phyloP scores from a whole-genome alignment of 2,888 invertebrate genomes.

The Sipha maydis region DNA sequence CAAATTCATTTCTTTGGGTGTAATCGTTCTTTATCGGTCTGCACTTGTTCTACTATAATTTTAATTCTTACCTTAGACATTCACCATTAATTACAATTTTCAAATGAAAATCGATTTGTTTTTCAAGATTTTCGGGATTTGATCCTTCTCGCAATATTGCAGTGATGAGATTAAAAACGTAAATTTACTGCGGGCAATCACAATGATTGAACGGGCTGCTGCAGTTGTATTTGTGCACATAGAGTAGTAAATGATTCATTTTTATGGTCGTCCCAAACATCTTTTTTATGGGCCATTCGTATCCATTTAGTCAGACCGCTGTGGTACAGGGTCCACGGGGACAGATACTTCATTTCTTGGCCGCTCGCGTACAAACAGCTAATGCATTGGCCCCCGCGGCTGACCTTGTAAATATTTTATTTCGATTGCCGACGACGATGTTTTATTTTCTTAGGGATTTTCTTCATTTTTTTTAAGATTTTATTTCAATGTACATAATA shows the following conservation, averaged over 20 bases:
- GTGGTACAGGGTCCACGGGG: slow-evolving; percentile 58
- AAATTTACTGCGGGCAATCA: slow-evolving; percentile 58
- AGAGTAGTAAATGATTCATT: slow-evolving; percentile 61
- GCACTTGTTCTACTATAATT: too few relatives aligned
- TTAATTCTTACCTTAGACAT: too few relatives aligned
- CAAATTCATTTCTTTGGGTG: not conserved
- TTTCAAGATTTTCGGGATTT: not conserved
- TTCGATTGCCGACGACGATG: slow-evolving; percentile 49
- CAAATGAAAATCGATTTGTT: slow-evolving; percentile 4
- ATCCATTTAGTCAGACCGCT: slow-evolving; percentile 61
- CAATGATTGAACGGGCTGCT: slow-evolving; percentile 57
- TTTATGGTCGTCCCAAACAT: slow-evolving; percentile 59
- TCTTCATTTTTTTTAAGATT: slow-evolving; percentile 31
- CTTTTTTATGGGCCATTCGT: slow-evolving; percentile 62
- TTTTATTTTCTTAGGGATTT: slow-evolving; percentile 45
- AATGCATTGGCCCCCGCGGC: slow-evolving; percentile 51
- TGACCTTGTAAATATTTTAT: slow-evolving; percentile 62
- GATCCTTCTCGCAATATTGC: not conserved
- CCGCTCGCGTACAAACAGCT: slow-evolving; percentile 32
- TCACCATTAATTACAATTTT: too few relatives aligned
- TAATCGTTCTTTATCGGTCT: not conserved
- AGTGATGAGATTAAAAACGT: slow-evolving; percentile 51
- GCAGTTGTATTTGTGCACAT: slow-evolving; percentile 27
- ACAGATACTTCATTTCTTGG: slow-evolving; percentile 62
- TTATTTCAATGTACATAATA: slow-evolving; percentile 14